Base-by-base conservation (phyloP, 2,797 vertebrate genomes). In the Clarias laeviceps region DNA sequence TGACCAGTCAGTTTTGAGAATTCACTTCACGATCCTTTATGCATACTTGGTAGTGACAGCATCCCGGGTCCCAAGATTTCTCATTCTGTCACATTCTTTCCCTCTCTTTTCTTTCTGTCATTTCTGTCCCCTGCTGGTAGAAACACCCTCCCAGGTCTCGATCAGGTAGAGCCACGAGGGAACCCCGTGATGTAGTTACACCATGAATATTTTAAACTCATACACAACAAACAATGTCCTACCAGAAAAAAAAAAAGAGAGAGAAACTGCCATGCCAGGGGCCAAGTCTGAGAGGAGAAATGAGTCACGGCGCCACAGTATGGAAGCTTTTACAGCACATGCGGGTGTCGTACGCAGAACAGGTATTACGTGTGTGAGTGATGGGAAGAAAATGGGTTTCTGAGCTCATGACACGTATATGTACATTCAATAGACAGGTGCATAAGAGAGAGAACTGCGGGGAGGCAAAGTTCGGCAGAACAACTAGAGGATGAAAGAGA, bases 161-260 rank as follows among this genome's bases (percentile, higher is more conserved):
- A 85, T 87, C 73, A 69, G 85, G 78, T 85, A 78, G 64, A 61
- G n/a, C 56, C 84, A 81, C 82, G 69, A 66, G 82, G 82, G 84
- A 82, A 64, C 81, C 45, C 18, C 18, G 59, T 66, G 80, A 72
- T 81, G 80, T 66, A 79, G 85, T 85, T 83, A 62, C 73, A 84
- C 77, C 37, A 87, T 88, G 82, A 87, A 85, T 87, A 87, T 88
- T 88, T 89, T 45, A 88, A 84, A 82, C 61, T 88, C 84, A 64
- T 82, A 82, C 64, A 57, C 80, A 86, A 85, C 80, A 85, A 86
- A 89, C 82, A 69, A 74, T 86, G 73, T 86, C 54, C 68, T 84
- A 80, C 80, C 57, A 82, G 78, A 86, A 86, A 69, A 68, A 66
- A 65, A 66, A 68, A 66, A 8, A 64, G 14, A 65, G n/a, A 27